Base-by-base conservation (phyloP, 2,113 vertebrate species). In the Pluvialis apricaria region DNA sequence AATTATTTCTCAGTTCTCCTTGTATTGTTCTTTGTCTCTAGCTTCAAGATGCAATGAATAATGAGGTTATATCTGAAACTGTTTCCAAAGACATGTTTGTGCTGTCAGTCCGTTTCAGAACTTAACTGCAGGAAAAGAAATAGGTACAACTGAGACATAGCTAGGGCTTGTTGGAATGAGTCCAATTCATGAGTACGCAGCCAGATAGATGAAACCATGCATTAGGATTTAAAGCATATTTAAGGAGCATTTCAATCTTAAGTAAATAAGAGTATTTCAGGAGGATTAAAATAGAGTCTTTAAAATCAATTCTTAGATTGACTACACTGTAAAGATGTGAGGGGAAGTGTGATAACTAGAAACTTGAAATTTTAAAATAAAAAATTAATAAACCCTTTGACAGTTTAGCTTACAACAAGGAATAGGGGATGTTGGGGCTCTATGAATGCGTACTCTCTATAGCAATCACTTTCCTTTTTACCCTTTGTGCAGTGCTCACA, bases 41-140 rank as follows among this genome's bases (percentile, higher is more conserved):
- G 15, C 49, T 52, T 87, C 26, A 68, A 44, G 34, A n/a, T 42
- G 7, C 40, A 44, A 13, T 83, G 52, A 80, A 54, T 49, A 38
- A 38, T 36, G 49, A 91, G 34, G 34, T 83, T 55, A 13, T 70
- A 44, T 38, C 15, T 52, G 28, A 16, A 87, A 17, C 77, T 57
- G 13, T 69, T 89, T 54, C 13, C 15, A 54, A 38, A 82, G 36
- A 8, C 6, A 5, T 0, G 0, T 79, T 40, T 58, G n/a, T 72
- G 38, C 45, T 87, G 7, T 85, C 47, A 55, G 26, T 70, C 17
- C 4, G 5, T 61, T 90, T 73, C 24, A 60, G 88, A 80, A 36
- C 21, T 65, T 85, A 32, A 40, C 34, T 93, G 36, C 24, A 57
- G 49, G 38, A 80, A 72, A 70, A 29, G 17, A 64, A 72, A n/a